Evolutionary conservation across 2,797 vertebrate genomes (phyloP), one percentile per base, ranked within the genome.

Genomic region (Typhlichthys eigenmanni): DNA sequence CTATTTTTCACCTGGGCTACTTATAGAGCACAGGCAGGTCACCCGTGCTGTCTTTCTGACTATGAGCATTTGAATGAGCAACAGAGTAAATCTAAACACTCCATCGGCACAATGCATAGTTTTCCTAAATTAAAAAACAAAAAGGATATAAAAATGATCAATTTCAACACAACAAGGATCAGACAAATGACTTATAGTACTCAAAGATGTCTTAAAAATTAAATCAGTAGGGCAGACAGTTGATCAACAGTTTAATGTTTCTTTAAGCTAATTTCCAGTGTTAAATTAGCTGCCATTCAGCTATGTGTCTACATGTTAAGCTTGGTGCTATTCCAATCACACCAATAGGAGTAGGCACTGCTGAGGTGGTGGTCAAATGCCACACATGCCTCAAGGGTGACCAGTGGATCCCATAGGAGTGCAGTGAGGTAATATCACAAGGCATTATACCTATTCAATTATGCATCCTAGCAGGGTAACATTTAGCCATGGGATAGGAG

Each of bases 11-110:
- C 63, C 58, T 70, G 57, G 43, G 64, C 72, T 76, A 74, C 75
- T 76, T 82, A 76, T 76, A 78, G 73, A 76, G 2, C 62, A 50
- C 66, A 62, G 64, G 66, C 58, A 71, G 75, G 70, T 64, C 13
- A 49, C 58, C 68, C 55, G 58, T 64, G 65, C 61, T 58, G 51
- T 45, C 24, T 65, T 55, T 65, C 60, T 45, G 47, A 43, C 56
- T 64, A 58, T 47, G 38, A 62, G 38, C 72, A 60, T 71, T 76
- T 67, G 32, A 32, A 66, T 47, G 55, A 17, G 13, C 24, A 29
- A 19, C 43, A 63, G 53, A 6, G 24, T 24, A 68, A 38, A 62
- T 52, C 60, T 72, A 45, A 64, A 72, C 59, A 58, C 53, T 69
- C 48, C 38, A 47, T 62, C 64, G 14, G 53, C 38, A 43, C 38